Evolutionary conservation across 2,888 invertebrate species (phyloP).

Genomic region (Apodemia zela): DNA sequence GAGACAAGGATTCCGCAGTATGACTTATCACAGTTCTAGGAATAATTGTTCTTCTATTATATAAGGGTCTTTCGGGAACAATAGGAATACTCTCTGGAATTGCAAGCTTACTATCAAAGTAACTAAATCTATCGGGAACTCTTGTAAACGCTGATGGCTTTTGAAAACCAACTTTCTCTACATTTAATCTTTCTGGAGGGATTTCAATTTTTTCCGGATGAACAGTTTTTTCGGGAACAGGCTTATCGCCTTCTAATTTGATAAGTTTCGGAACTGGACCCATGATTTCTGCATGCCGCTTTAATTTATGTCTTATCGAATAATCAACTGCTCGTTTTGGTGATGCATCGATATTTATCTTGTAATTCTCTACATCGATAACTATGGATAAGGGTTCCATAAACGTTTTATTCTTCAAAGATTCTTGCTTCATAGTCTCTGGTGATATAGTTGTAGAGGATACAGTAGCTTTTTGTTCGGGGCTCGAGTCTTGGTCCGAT

Average conservation of each 20-base stretch:
- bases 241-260: constrained; percentile 44
- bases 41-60: constrained; percentile 32
- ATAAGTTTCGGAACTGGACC: constrained; percentile 58
- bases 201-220: not conserved
- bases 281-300: constrained; percentile 53
- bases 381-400: constrained; percentile 73
- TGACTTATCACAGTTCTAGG: constrained; percentile 67
- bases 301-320: constrained; percentile 63
- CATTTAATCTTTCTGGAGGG: not conserved
- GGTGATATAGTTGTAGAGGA: constrained; percentile 78
- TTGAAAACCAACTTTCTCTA: constrained; percentile 29
- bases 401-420: constrained; percentile 53
- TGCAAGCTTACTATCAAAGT: constrained; percentile 45
- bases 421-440: constrained; percentile 59
- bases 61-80: constrained; percentile 39
- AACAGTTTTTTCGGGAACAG: constrained; percentile 27
- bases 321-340: constrained; percentile 73
- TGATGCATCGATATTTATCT: constrained; percentile 70
- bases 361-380: constrained; percentile 73
- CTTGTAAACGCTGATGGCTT: constrained; percentile 50
- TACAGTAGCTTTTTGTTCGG: constrained; percentile 73
- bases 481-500: constrained; percentile 75
- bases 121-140: constrained; percentile 41
- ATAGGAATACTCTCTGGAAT: constrained; percentile 61
- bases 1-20: constrained; percentile 63